phyloP scores from a whole-genome alignment of 2,797 vertebrate species.

The Chelon labrosus region DNA sequence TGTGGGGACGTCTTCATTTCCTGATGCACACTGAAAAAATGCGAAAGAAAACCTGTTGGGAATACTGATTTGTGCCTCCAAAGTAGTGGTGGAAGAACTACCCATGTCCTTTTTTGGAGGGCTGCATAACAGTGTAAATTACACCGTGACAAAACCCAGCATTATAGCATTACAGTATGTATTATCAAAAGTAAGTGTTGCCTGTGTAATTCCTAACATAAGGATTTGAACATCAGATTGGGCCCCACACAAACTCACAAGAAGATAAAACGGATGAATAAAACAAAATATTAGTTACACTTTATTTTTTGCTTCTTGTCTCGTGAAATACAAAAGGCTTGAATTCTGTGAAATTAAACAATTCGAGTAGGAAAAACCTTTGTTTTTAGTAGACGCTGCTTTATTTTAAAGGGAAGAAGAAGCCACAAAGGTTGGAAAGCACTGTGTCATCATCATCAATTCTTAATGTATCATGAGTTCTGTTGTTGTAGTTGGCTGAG shows the following conservation, averaged over 20 bases:
- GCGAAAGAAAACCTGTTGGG: constrained; percentile 13
- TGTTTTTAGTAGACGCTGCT: not conserved
- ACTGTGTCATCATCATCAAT: too few species aligned
- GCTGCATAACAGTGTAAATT: not conserved
- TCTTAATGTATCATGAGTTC: too few species aligned
- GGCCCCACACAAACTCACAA: too few species aligned
- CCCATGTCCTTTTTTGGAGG: not conserved
- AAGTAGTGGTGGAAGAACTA: not conserved
- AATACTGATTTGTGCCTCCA: constrained; percentile 24
- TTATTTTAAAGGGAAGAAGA: too few species aligned
- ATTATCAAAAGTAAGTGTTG: not conserved
- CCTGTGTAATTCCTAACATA: too few species aligned
- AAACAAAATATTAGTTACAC: too few species aligned
- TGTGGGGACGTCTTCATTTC: constrained; percentile 60
- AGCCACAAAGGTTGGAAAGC: too few species aligned
- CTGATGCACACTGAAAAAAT: constrained; percentile 22
- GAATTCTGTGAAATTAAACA: not conserved
- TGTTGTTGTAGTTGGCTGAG: too few species aligned
- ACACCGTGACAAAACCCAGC: not conserved
- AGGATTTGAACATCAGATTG: too few species aligned
- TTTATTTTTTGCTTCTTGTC: not conserved
- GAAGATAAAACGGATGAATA: too few species aligned
- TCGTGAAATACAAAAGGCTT: not conserved
- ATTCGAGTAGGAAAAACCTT: not conserved
- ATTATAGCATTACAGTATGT: not conserved